A percentile compares a stretch with the other conserved stretches of the same genome.
phyloP scores from a whole-genome alignment of 2,113 vertebrate species.

The Anarrhichthys ocellatus region DNA sequence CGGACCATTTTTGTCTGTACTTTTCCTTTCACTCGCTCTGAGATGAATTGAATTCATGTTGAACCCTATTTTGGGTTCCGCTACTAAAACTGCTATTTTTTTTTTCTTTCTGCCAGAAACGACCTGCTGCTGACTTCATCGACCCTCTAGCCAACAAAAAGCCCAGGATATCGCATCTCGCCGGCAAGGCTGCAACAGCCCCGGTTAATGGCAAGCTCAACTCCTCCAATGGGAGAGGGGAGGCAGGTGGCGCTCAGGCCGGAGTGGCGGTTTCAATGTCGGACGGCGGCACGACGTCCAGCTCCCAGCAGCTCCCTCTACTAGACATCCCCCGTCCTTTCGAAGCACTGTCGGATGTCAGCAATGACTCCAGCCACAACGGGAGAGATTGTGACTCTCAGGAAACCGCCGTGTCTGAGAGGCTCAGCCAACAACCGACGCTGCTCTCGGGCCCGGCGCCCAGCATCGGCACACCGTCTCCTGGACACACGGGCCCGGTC shows the following conservation, averaged over 20 bases:
- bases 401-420: constrained; percentile 79
- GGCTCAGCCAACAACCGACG: constrained; percentile 80
- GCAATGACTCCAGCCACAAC: constrained; percentile 91
- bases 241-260: constrained; percentile 62
- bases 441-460: constrained; percentile 50
- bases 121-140: constrained; percentile 89
- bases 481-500: constrained; percentile 51
- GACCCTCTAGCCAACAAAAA: constrained; percentile 94
- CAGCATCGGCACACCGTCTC: constrained; percentile 50
- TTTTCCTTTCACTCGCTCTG: neutral
- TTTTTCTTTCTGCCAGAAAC: constrained; percentile 84
- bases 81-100: constrained; percentile 16
- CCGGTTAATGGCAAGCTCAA: constrained; percentile 89
- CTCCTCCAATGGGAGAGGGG: constrained; percentile 85
- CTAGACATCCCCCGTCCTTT: constrained; percentile 88
- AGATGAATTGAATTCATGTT: constrained; percentile 27
- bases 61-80: neutral
- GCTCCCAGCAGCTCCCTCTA: constrained; percentile 76
- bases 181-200: constrained; percentile 86
- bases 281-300: constrained; percentile 66
- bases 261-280: constrained; percentile 49
- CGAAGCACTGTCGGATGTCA: constrained; percentile 90
- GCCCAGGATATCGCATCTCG: constrained; percentile 91
- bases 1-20: neutral
- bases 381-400: constrained; percentile 87